phyloP scores from a whole-genome alignment of 1,140 invertebrate species.

The Bombus superbus region DNA sequence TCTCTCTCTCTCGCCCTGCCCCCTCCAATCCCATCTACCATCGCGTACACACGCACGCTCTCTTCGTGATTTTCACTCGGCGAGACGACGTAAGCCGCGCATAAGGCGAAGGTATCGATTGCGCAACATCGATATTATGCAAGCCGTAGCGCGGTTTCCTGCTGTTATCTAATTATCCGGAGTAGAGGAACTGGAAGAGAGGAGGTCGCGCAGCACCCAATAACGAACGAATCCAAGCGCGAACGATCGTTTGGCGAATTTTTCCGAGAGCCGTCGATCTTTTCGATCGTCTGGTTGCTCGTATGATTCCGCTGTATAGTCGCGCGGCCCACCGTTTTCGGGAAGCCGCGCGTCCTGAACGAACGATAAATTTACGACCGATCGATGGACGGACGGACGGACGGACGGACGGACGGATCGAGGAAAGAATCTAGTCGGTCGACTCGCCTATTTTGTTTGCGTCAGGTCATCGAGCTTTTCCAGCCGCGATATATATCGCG shows the following conservation, averaged over 20 bases:
- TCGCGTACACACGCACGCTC: not conserved
- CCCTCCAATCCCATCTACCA: not conserved
- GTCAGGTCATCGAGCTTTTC: conserved; percentile 29
- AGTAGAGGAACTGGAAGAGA: conserved; percentile 59
- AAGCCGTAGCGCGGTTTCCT: conserved; percentile 59
- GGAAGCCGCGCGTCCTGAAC: too few relatives aligned
- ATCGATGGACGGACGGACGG: too few relatives aligned
- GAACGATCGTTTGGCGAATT: not conserved
- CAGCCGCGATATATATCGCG: not conserved
- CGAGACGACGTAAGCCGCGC: conserved; percentile 60
- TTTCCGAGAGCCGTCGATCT: too few relatives aligned
- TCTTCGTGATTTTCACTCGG: conserved; percentile 58
- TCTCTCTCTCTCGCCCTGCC: too few relatives aligned
- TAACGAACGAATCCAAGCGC: not conserved
- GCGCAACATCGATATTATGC: conserved; percentile 67
- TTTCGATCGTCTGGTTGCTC: too few relatives aligned
- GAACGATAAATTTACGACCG: not conserved
- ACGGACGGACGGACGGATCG: too few relatives aligned
- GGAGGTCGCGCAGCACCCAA: conserved; percentile 39
- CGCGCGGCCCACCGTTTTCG: too few relatives aligned
- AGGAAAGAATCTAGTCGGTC: too few relatives aligned
- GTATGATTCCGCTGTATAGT: too few relatives aligned
- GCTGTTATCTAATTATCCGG: conserved; percentile 65
- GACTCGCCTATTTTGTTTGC: not conserved
- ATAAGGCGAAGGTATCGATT: conserved; percentile 69